Percentiles rank a stretch among this genome's conserved stretches.
These are phyloP conservation scores for Nomada hirtipes DNA, from an alignment of 2,888 invertebrate genomes.

Conservation along the genomic window DNA sequence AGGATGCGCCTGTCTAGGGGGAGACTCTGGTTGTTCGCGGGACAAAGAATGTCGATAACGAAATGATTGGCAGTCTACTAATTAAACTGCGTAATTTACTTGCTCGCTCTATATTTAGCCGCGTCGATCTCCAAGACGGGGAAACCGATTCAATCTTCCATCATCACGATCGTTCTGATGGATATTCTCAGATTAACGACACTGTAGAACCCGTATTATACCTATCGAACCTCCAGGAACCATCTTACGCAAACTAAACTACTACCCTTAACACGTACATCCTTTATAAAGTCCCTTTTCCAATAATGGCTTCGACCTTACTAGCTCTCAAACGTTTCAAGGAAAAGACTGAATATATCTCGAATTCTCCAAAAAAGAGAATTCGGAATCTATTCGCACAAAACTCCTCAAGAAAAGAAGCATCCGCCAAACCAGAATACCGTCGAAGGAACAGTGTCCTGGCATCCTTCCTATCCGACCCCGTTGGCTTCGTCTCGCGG, in stretches of 20 bases:
- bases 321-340: too few relatives aligned
- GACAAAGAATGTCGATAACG: slow-evolving; percentile 78
- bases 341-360: too few relatives aligned
- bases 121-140: slow-evolving; percentile 31
- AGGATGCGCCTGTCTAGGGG: slow-evolving; percentile 77
- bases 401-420: neutral
- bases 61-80: slow-evolving; percentile 80
- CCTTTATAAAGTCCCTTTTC: too few relatives aligned
- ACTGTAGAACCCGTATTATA: too few relatives aligned
- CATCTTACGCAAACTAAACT: too few relatives aligned
- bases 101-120: slow-evolving; percentile 71
- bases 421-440: neutral
- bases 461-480: slow-evolving; percentile 53
- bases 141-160: neutral
- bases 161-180: neutral
- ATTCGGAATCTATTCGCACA: too few relatives aligned
- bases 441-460: neutral
- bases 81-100: slow-evolving; percentile 75
- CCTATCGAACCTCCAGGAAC: too few relatives aligned
- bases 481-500: slow-evolving; percentile 63
- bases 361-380: too few relatives aligned
- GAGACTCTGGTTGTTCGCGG: slow-evolving; percentile 60
- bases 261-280: too few relatives aligned
- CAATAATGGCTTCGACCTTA: too few relatives aligned
- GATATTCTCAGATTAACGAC: neutral